These are phyloP conservation scores for Rhineura floridana DNA, from an alignment of 2,113 vertebrate species.

Conservation along the genomic window DNA sequence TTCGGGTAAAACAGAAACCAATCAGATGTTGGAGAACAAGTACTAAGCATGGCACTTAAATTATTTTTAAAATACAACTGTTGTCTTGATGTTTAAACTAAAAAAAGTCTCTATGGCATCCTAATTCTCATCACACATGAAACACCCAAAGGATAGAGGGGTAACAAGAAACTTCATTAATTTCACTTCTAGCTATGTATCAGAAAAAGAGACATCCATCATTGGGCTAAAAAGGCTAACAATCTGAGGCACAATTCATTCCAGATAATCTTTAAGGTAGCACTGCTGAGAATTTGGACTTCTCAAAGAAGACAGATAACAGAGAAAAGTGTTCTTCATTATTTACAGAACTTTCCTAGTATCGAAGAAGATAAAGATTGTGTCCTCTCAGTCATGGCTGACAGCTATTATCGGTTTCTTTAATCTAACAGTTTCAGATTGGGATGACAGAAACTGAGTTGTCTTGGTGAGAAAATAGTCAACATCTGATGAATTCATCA, in stretches of 20 bases:
- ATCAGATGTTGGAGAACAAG: not conserved
- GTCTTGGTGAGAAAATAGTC: not conserved
- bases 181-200: accelerated
- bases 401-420: not conserved
- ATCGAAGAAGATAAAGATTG: not conserved
- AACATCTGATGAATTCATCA: not conserved
- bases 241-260: not conserved
- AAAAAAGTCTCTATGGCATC: not conserved
- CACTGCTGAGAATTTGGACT: not conserved
- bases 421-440: not conserved
- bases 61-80: not conserved
- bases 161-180: not conserved
- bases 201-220: not conserved
- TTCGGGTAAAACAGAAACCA: not conserved
- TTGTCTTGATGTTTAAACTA: not conserved
- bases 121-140: not conserved
- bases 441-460: not conserved
- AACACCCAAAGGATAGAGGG: not conserved
- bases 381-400: too few relatives aligned
- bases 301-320: not conserved
- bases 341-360: not conserved
- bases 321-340: not conserved
- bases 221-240: not conserved
- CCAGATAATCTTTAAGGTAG: not conserved
- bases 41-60: not conserved